Evolutionary conservation across 1,140 invertebrate species (phyloP).

Genomic region (Tetragnatha versicolor): DNA sequence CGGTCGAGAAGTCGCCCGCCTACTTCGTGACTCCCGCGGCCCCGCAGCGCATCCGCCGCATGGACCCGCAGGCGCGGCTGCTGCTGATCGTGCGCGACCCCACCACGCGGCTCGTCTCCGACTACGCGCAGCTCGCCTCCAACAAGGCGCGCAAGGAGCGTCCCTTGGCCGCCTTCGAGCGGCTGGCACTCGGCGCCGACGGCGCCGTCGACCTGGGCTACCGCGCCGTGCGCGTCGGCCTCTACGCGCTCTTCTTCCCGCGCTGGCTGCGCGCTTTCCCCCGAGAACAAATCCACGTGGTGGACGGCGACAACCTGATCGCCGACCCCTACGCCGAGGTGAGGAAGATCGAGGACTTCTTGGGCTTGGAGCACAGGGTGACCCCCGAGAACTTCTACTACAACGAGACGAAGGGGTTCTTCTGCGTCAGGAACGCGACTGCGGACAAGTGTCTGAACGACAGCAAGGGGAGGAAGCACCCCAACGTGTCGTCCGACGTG

Average conservation of each 20-base stretch:
- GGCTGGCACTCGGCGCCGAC: conserved; percentile 76
- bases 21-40: conserved; percentile 64
- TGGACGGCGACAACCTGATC: conserved; percentile 69
- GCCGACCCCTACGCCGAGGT: conserved; percentile 67
- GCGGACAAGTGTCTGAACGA: conserved; percentile 62
- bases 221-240: conserved; percentile 78
- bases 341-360: conserved; percentile 66
- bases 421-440: conserved; percentile 64
- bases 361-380: conserved; percentile 64
- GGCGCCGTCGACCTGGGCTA: conserved; percentile 84
- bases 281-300: conserved; percentile 67
- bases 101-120: conserved; percentile 69
- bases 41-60: conserved; percentile 64
- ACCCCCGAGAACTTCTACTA: conserved; percentile 66
- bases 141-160: conserved; percentile 50
- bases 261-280: conserved; percentile 76
- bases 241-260: conserved; percentile 83
- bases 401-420: conserved; percentile 69
- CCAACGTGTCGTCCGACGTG: conserved; percentile 61
- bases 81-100: conserved; percentile 69
- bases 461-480: conserved; percentile 65
- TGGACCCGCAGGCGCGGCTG: conserved; percentile 68
- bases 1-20: conserved; percentile 67
- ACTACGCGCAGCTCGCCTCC: conserved; percentile 66
- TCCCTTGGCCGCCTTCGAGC: conserved; percentile 71